Conservation (phyloP, 1,140 invertebrate genomes). For the Philotrypesis tridentata region DNA sequence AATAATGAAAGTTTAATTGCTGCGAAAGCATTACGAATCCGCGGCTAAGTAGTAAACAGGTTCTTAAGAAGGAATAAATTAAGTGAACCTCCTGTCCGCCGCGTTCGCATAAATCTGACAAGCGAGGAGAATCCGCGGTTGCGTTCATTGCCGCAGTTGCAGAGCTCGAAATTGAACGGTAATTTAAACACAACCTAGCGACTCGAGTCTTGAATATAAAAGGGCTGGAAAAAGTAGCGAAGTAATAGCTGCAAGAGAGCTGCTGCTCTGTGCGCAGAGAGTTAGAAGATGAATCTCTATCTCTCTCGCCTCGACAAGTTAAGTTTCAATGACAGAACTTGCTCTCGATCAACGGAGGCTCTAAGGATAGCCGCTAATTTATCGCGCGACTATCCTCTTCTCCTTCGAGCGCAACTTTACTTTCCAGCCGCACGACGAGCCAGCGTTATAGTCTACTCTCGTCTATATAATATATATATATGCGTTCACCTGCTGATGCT, state of each 20-base stretch:
- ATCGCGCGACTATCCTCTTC: constrained; percentile 14
- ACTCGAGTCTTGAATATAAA: no score
- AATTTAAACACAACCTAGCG: no score
- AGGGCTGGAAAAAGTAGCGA: constrained; percentile 5
- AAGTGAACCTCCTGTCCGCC: neutral
- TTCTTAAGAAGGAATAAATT: neutral
- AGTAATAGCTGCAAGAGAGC: neutral
- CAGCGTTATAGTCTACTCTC: no score
- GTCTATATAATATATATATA: neutral
- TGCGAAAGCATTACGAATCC: neutral
- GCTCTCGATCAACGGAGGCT: neutral
- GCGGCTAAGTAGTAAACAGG: neutral
- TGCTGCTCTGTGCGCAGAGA: no score
- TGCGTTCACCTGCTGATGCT: neutral
- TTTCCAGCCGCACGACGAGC: neutral
- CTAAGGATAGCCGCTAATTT: constrained; percentile 34
- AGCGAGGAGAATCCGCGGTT: neutral
- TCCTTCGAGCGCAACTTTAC: neutral
- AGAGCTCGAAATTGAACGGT: no score
- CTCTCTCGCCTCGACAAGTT: neutral
- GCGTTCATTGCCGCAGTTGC: neutral
- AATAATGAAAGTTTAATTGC: neutral
- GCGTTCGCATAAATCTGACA: no score
- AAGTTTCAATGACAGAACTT: constrained; percentile 35
- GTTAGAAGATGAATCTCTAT: no score